Evolutionary conservation across 2,797 vertebrate genomes (phyloP).

Genomic region (Onychomys torridus): DNA sequence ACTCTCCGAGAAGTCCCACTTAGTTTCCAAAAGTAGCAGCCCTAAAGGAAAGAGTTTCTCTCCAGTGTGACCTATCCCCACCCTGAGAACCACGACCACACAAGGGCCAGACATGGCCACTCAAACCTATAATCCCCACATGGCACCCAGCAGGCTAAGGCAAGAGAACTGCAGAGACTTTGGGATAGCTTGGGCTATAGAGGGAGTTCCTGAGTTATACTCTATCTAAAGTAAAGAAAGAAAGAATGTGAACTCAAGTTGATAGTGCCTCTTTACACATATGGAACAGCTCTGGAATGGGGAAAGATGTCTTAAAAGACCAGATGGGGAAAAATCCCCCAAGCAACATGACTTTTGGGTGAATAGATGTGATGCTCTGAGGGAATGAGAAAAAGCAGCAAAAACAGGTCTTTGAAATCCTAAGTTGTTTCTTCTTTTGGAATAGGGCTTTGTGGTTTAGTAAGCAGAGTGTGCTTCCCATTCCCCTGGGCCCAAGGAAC

Average conservation of each 20-base stretch:
- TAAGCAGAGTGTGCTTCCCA: neutral
- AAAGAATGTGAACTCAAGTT: neutral
- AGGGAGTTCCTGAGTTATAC: neutral
- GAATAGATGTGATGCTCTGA: slow-evolving; percentile 45
- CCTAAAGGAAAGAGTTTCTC: neutral
- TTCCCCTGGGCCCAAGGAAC: neutral
- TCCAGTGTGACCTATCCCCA: neutral
- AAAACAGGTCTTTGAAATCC: slow-evolving; percentile 48
- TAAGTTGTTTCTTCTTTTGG: neutral
- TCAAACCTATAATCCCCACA: neutral
- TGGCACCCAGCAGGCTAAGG: neutral
- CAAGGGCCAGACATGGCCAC: neutral
- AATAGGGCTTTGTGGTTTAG: neutral
- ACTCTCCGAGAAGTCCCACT: neutral
- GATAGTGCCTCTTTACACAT: slow-evolving; percentile 53
- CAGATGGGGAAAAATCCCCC: neutral
- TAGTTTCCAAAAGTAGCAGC: slow-evolving; percentile 34
- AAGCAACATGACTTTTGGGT: slow-evolving; percentile 63
- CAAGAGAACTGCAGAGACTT: neutral
- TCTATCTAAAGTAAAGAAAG: neutral
- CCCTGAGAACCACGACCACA: neutral
- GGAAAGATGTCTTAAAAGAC: slow-evolving; percentile 35
- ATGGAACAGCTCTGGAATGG: slow-evolving; percentile 56
- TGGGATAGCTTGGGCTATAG: neutral
- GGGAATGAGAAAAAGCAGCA: neutral